phyloP scores from a whole-genome alignment of 2,888 invertebrate genomes.

The Orthonychiurus folsomi region DNA sequence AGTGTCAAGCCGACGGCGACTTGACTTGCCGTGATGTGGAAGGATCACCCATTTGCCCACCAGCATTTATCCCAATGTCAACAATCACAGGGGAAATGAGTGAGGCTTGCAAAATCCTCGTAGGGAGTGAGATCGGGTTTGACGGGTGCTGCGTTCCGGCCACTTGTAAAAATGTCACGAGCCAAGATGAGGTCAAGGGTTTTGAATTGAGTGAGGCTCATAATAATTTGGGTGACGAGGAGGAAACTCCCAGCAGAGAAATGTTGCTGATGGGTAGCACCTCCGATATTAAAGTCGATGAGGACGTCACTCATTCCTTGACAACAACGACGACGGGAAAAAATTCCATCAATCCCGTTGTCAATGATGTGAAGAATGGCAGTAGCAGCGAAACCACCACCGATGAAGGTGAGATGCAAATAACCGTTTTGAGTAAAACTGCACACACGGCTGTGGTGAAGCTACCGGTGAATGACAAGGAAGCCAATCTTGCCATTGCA shows the following conservation, averaged over 20 bases:
- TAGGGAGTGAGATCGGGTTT: conserved; percentile 31
- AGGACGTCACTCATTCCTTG: not conserved
- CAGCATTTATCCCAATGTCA: conserved; percentile 33
- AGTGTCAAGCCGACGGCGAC: conserved; percentile 30
- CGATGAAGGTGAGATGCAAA: conserved; percentile 17
- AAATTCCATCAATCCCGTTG: not conserved
- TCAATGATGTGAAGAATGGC: not conserved
- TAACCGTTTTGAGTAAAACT: conserved; percentile 32
- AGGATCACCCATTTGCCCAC: conserved; percentile 20
- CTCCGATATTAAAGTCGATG: conserved; percentile 6
- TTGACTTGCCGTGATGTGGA: conserved; percentile 24
- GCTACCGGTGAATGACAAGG: conserved; percentile 31
- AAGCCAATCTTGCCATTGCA: conserved; percentile 37
- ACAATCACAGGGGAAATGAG: conserved; percentile 35
- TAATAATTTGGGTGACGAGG: conserved; percentile 32
- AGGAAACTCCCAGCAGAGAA: conserved; percentile 22
- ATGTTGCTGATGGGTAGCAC: conserved; percentile 17
- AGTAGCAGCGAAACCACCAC: too few species aligned
- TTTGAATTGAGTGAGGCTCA: conserved; percentile 36
- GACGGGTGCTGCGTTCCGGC: conserved; percentile 39
- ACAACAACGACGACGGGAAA: conserved; percentile 2
- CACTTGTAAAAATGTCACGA: conserved; percentile 33
- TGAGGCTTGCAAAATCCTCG: conserved; percentile 34
- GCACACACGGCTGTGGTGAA: conserved; percentile 35
- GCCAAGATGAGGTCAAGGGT: conserved; percentile 24